Conservation (phyloP, 2,797 vertebrate genomes). For the Peromyscus melanophrys region DNA sequence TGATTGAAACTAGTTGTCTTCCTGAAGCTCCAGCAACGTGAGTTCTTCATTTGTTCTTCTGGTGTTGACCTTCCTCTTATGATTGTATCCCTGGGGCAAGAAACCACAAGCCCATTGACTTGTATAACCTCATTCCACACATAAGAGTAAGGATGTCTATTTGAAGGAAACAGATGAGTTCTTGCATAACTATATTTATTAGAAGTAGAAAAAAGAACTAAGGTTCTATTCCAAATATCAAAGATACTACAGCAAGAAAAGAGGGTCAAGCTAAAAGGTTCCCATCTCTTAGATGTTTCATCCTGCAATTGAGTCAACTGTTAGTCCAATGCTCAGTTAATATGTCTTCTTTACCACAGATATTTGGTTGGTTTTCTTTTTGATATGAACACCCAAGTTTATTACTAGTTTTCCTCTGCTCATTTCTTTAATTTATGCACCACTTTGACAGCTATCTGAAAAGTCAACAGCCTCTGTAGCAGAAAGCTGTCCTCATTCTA, state of each 20-base stretch:
- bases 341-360: not conserved
- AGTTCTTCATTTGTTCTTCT: not conserved
- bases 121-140: not conserved
- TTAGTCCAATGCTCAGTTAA: not conserved
- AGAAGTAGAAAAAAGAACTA: not conserved
- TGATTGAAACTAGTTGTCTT: constrained; percentile 1
- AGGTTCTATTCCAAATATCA: not conserved
- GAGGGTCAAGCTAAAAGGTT: not conserved
- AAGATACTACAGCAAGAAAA: not conserved
- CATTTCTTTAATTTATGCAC: not conserved
- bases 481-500: not conserved
- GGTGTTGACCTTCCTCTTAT: not conserved
- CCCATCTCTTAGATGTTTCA: not conserved
- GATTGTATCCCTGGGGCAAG: not conserved
- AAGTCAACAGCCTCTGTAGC: not conserved
- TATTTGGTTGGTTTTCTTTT: not conserved
- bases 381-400: not conserved
- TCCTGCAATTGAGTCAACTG: too few species aligned
- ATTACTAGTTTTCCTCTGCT: not conserved
- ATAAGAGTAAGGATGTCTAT: constrained; percentile 11
- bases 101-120: not conserved
- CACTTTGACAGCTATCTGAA: not conserved
- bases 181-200: constrained; percentile 45
- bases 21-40: not conserved
- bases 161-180: not conserved